A percentile compares a stretch with the other conserved stretches of the same genome.
phyloP scores from a whole-genome alignment of 2,113 vertebrate genomes.

The Otocyon megalotis region DNA sequence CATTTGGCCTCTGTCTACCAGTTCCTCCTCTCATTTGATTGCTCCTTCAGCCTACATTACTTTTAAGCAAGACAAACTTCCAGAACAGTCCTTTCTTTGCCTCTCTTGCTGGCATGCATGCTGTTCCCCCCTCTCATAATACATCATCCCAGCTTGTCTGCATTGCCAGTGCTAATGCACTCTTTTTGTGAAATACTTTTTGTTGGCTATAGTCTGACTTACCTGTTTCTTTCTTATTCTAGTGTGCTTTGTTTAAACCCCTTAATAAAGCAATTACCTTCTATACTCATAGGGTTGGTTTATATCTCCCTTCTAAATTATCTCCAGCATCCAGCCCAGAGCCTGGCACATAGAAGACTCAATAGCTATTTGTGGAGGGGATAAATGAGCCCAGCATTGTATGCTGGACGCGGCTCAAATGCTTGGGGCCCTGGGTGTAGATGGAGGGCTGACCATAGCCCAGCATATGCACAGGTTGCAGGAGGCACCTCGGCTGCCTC shows the following conservation, averaged over 20 bases:
- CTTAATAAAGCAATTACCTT: slow-evolving; percentile 19
- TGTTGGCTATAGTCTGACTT: background rate
- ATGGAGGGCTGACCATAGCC: background rate
- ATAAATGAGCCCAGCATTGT: background rate
- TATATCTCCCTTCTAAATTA: background rate
- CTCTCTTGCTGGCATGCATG: background rate
- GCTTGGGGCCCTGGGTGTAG: background rate
- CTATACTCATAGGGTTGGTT: background rate
- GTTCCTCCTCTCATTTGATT: background rate
- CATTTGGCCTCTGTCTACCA: background rate
- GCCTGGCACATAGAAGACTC: background rate
- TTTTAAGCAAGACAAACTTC: background rate
- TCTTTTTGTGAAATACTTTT: background rate
- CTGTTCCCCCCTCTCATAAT: background rate
- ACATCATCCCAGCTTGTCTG: background rate
- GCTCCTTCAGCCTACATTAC: background rate
- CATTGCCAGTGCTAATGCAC: background rate
- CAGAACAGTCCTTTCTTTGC: background rate
- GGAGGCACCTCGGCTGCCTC: slow-evolving; percentile 10
- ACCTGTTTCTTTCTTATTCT: background rate
- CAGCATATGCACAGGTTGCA: background rate
- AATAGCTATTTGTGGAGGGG: background rate
- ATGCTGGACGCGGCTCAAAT: background rate
- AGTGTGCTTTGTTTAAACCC: background rate
- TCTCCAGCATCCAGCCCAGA: background rate